phyloP scores from a whole-genome alignment of 2,888 invertebrate genomes.

The Macaria notata region DNA sequence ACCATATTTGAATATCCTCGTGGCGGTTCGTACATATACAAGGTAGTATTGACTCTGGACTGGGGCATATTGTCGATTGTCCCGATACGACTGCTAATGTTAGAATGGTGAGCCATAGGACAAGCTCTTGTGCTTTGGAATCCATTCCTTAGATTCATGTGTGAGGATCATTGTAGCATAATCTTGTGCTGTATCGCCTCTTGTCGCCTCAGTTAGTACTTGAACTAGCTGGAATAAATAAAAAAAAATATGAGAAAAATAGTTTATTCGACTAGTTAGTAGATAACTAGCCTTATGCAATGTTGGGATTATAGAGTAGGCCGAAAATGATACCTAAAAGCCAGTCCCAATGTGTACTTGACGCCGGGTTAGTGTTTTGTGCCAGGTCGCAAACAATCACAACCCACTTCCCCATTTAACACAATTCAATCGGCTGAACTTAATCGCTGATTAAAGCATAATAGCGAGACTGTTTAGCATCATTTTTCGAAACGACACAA shows the following conservation, averaged over 20 bases:
- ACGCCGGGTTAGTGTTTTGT: background rate
- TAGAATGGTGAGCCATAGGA: conserved; percentile 58
- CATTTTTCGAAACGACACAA: conserved; percentile 25
- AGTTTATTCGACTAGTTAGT: too few relatives aligned
- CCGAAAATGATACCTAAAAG: too few relatives aligned
- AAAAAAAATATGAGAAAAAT: too few relatives aligned
- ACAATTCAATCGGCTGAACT: conserved; percentile 3
- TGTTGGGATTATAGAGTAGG: too few relatives aligned
- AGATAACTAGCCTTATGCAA: too few relatives aligned
- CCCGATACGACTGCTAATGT: conserved; percentile 43
- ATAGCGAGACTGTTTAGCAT: conserved; percentile 8
- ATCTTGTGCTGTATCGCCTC: conserved; percentile 4
- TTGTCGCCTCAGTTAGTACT: background rate
- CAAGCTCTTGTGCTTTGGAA: conserved; percentile 55
- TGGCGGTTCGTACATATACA: conserved; percentile 90
- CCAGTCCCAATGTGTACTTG: background rate
- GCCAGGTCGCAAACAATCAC: too few relatives aligned
- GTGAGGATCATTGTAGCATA: conserved; percentile 72
- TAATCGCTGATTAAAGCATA: conserved; percentile 16
- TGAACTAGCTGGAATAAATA: too few relatives aligned
- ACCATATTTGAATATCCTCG: conserved; percentile 94
- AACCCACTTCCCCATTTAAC: conserved; percentile 5
- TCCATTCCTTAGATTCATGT: conserved; percentile 66
- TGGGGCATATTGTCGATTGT: conserved; percentile 83
- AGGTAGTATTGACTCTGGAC: conserved; percentile 89